Base-by-base conservation (phyloP, 2,797 vertebrate genomes). In the Numenius phaeopus region DNA sequence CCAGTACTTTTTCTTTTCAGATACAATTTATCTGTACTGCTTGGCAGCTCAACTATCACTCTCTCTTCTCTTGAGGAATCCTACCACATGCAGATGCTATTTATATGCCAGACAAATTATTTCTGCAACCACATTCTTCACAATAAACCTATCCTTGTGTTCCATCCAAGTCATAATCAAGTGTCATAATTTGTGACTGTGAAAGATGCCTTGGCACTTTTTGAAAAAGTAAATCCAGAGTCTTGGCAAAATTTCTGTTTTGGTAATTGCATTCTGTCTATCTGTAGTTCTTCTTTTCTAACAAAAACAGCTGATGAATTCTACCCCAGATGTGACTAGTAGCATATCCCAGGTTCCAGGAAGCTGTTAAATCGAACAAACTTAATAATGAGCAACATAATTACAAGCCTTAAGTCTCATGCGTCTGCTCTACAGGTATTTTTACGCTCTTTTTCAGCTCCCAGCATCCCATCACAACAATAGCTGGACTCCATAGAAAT, bases 11-110 rank as follows among this genome's bases (percentile, higher is more conserved):
- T 89, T 42, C 61, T 42, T 79, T 73, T 50, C 59, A 80, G 42
- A 39, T 15, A 55, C 7, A 64, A 66, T 94, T 90, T 92, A 46
- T 80, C 73, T 50, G 57, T 37, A 73, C 55, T 84, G 62, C 85
- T 89, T 96, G 90, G 93, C 88, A 95, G 91, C 81, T 87, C 89
- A 92, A 17, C 83, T 88, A 73, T 69, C 57, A 72, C 64, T 30
- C 39, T 32, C 67, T 65, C 49, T 39, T 19, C 88, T 97, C 95
- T 69, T 24, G 73, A 92, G 83, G 80, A 95, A 27, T 27, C 65
- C 76, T 30, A 62, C 24, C 39, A 70, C 59, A 42, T 21, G 54
- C 30, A 93, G 55, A 67, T 5, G 11, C 78, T 57, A 44, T 92
- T 90, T 71, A 80, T 61, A 24, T 7, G 15, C 50, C 4, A 2